Evolutionary conservation across 2,113 vertebrate genomes (phyloP).

Genomic region (Notechis scutatus): DNA sequence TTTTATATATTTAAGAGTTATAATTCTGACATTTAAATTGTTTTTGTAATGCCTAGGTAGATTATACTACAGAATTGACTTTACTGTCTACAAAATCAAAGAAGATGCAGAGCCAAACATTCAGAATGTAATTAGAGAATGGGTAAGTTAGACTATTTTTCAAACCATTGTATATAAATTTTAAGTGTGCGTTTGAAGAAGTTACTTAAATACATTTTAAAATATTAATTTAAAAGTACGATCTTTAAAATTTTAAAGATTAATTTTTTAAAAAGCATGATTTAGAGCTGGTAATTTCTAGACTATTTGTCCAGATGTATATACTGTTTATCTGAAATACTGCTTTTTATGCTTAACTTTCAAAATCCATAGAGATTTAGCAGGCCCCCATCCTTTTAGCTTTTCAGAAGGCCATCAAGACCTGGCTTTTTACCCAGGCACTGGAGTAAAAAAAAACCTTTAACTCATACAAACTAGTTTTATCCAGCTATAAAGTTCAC

Average conservation of each 20-base stretch:
- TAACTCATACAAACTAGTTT: background rate
- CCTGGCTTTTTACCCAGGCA: background rate
- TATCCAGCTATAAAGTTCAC: background rate
- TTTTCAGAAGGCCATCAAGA: background rate
- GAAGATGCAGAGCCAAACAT: conserved; percentile 57
- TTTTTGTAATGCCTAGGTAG: conserved; percentile 76
- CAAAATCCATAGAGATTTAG: background rate
- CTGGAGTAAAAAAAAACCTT: background rate
- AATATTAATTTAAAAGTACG: background rate
- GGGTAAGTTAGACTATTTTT: conserved; percentile 75
- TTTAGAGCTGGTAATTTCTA: background rate
- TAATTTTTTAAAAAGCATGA: background rate
- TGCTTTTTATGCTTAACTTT: background rate
- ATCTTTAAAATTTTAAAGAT: background rate
- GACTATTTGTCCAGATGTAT: background rate
- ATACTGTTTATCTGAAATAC: background rate
- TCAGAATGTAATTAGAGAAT: conserved; percentile 69
- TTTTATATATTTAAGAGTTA: background rate
- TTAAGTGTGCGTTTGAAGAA: background rate
- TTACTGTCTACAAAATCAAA: conserved; percentile 69
- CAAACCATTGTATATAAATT: background rate
- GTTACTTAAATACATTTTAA: background rate
- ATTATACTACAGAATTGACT: conserved; percentile 78
- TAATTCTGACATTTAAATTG: conserved; percentile 43
- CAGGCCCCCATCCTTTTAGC: background rate